Percentiles rank a stretch among this genome's conserved stretches.
Conservation (phyloP, 2,113 vertebrate genomes). For the Guaruba guarouba region DNA sequence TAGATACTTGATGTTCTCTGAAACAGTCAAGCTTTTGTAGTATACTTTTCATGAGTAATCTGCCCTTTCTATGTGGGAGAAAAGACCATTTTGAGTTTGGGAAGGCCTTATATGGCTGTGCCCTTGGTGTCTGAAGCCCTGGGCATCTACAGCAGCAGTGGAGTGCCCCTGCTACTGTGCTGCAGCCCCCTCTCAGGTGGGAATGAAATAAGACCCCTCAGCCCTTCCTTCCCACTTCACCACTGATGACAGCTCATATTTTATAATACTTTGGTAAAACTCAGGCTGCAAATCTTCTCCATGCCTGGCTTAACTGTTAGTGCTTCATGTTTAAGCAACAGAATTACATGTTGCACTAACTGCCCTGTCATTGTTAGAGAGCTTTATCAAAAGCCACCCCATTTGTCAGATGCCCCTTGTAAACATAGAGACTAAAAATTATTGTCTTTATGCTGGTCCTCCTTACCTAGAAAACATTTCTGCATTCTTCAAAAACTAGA, state of each 20-base stretch:
- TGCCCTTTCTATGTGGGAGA: accelerated
- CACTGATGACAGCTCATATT: background rate
- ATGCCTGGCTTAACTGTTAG: background rate
- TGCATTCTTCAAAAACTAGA: background rate
- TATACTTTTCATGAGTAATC: background rate
- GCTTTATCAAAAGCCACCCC: background rate
- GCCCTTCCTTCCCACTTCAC: background rate
- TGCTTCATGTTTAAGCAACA: background rate
- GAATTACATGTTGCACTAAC: accelerated
- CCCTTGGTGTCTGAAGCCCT: background rate
- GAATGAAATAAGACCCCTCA: background rate
- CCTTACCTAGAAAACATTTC: background rate
- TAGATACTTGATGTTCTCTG: background rate
- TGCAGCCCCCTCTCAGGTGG: background rate
- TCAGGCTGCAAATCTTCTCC: background rate
- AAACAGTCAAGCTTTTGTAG: background rate
- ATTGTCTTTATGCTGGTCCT: background rate
- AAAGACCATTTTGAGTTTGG: background rate
- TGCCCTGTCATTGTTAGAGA: background rate
- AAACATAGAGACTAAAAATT: background rate
- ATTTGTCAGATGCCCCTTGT: background rate
- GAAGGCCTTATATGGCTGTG: background rate
- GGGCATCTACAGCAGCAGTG: accelerated
- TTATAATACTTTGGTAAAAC: background rate
- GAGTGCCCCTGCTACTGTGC: background rate